Base-by-base conservation (phyloP, 2,797 vertebrate species). In the Chiroxiphia lanceolata region DNA sequence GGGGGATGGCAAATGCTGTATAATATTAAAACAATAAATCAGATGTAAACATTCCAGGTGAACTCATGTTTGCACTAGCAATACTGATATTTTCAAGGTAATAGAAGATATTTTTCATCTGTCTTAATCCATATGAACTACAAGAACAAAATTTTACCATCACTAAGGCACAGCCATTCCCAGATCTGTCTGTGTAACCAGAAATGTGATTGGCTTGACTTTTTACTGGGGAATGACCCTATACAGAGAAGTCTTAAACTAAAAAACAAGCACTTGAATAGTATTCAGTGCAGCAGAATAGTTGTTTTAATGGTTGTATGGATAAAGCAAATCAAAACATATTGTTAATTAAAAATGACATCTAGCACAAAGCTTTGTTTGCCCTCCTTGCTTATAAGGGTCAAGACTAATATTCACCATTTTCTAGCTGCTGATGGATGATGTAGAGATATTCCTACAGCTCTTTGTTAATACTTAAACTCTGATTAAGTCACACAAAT, bases 401-500 rank as follows among this genome's bases (percentile, higher is more conserved):
- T 86, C 87, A 93, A 81, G 6, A 63, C 5, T 95, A 82, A 83
- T 90, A 53, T 90, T 91, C 40, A 78, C 21, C 67, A 67, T 65
- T 91, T 91, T 8, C n/a, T 84, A 33, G 12, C 22, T 94, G 94
- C 45, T 93, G 90, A 95, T 40, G 84, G 94, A 91, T 94, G 72
- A 69, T 84, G 40, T 69, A 54, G 76, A 91, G 27, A 40, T 80
- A 65, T 76, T 93, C 33, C 36, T 94, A 18, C 19, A 69, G 33
- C 13, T 78, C 18, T 50, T 61, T 9, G 13, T 72, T 83, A 85
- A 77, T 68, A 48, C 3, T 70, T 71, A 27, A 60, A 5, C 19
- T 91, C 54, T 77, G 29, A 53, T 72, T 45, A 14, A 45, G 17
- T 71, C n/a, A 70, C 21, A 27, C 3, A 12, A 9, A 26, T 82